These are phyloP conservation scores for Lepidochrysops patricia DNA, from an alignment of 2,888 invertebrate genomes.

Conservation along the genomic window DNA sequence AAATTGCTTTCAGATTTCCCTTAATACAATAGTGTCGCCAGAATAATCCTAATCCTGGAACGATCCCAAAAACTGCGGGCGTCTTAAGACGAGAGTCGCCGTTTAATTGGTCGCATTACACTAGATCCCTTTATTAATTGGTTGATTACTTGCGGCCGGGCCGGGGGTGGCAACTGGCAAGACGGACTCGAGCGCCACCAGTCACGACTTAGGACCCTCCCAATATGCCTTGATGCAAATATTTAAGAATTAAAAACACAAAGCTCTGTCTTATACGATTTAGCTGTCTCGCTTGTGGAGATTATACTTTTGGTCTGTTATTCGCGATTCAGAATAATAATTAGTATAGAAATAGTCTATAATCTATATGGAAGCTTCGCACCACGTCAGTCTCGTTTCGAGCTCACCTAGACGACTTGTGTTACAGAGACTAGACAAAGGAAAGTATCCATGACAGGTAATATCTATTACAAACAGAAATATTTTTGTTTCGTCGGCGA, in stretches of 20 bases:
- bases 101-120: conserved; percentile 70
- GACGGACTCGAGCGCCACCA: conserved; percentile 27
- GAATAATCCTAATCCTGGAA: conserved; percentile 64
- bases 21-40: conserved; percentile 37
- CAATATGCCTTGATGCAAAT: conserved; percentile 42
- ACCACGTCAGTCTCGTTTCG: too few relatives aligned
- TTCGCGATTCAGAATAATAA: neutral
- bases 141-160: conserved; percentile 66
- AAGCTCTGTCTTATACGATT: conserved; percentile 11
- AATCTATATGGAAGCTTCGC: too few relatives aligned
- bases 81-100: conserved; percentile 65
- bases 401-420: too few relatives aligned
- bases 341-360: too few relatives aligned
- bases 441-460: too few relatives aligned
- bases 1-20: conserved; percentile 22
- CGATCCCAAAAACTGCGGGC: conserved; percentile 68
- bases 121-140: conserved; percentile 70
- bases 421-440: too few relatives aligned
- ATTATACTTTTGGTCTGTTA: neutral
- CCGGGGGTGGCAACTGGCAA: conserved; percentile 25
- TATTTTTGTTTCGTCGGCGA: too few relatives aligned
- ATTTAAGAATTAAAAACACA: conserved; percentile 27
- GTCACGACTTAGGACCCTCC: too few relatives aligned
- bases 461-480: too few relatives aligned
- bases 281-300: neutral